Evolutionary conservation across 2,113 vertebrate species (phyloP).

Genomic region (Hucho hucho): DNA sequence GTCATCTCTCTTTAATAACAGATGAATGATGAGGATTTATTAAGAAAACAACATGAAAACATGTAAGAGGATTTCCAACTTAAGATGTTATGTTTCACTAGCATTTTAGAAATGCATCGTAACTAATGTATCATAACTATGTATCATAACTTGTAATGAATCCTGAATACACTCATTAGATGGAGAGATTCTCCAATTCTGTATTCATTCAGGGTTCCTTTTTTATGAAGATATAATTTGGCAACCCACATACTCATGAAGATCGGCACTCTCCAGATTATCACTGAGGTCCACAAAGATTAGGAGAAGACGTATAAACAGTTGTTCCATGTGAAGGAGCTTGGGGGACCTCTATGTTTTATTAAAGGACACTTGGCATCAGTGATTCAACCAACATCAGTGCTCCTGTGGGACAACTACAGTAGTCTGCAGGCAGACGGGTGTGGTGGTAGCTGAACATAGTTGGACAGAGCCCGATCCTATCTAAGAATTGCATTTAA

Average conservation of each 20-base stretch:
- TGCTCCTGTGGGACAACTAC: neutral
- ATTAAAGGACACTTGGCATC: neutral
- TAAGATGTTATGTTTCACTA: conserved; percentile 53
- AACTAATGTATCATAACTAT: conserved; percentile 2
- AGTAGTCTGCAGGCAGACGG: no score
- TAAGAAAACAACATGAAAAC: conserved; percentile 59
- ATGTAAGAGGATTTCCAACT: conserved; percentile 52
- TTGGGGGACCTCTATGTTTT: neutral
- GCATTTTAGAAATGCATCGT: conserved; percentile 46
- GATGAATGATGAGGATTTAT: conserved; percentile 68
- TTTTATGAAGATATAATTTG: neutral
- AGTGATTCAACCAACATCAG: neutral
- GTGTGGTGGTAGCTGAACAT: no score
- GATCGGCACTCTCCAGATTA: neutral
- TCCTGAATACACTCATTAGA: conserved; percentile 11
- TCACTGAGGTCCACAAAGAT: conserved; percentile 8
- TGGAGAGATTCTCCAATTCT: conserved; percentile 21
- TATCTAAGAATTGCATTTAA: neutral
- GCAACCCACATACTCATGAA: neutral
- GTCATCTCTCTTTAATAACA: conserved; percentile 27
- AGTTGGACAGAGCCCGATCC: neutral
- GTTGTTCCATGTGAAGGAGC: conserved; percentile 7
- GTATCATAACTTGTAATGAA: neutral
- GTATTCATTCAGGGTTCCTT: neutral
- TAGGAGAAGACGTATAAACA: conserved; percentile 11